These are phyloP conservation scores for Nebria ingens DNA, from an alignment of 1,140 invertebrate species.

Conservation along the genomic window DNA sequence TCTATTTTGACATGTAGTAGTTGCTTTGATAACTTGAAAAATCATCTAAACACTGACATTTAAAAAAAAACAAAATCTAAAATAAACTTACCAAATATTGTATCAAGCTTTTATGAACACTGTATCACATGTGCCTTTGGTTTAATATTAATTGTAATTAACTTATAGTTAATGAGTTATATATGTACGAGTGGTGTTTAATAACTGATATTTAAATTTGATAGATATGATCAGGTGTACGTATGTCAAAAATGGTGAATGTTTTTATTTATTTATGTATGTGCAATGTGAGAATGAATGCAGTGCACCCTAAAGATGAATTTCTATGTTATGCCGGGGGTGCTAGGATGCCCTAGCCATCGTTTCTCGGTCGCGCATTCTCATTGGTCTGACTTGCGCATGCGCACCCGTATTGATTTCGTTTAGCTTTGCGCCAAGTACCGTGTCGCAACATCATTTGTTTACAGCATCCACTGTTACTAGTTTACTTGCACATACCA, in stretches of 20 bases:
- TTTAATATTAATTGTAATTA: neutral
- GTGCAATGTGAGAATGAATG: neutral
- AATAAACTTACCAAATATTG: neutral
- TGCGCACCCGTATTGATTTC: neutral
- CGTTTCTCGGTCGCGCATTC: neutral
- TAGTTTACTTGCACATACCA: neutral
- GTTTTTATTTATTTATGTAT: neutral
- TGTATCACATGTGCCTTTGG: neutral
- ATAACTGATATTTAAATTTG: neutral
- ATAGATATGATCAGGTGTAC: neutral
- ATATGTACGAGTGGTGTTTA: neutral
- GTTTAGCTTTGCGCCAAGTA: neutral
- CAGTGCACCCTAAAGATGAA: neutral
- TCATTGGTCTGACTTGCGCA: neutral
- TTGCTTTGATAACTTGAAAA: no score
- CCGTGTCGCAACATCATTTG: neutral
- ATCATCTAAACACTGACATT: no score
- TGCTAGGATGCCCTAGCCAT: neutral
- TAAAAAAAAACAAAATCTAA: no score
- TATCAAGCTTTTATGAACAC: neutral
- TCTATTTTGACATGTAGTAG: no score
- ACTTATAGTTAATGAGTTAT: neutral
- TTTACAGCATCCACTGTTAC: neutral
- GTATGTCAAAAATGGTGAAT: neutral
- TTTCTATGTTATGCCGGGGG: neutral